Evolutionary conservation across 2,797 vertebrate genomes (phyloP), one percentile per base, ranked within the genome.

Genomic region (Ciconia nigra): DNA sequence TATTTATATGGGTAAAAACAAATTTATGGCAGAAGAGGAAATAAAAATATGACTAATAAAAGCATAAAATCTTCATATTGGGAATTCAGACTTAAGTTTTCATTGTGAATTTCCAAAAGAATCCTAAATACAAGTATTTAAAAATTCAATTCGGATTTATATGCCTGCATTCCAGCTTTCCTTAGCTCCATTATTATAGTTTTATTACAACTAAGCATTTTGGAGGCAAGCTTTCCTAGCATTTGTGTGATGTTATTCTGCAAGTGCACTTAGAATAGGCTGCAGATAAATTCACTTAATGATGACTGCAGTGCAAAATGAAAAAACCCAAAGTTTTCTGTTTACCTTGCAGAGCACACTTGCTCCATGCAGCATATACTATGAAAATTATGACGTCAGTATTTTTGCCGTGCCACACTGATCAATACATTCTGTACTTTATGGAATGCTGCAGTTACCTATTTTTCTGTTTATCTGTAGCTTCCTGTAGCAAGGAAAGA

Each of bases 251-350:
- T 91, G 29, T 72, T 95, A 24, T 84, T 91, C 54, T 96, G 52
- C 82, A 95, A 96, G 35, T 90, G 54, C 41, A 63, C 72, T 90
- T 91, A 79, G 69, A 63, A 83, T 20, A 73, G 76, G 15, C 74
- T 95, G 70, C 77, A 86, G 58, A 82, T 97, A 84, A 96, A 94
- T 97, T 88, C 73, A 91, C 62, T 92, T 96, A 95, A 88, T 82
- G 67, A 82, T 92, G 82, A 92, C 74, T 96, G 69, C 91, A 90
- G 80, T 90, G 78, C 31, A 86, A 93, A 94, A 78, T 77, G 31
- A 59, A 87, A 87, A 67, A 42, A 42, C 44, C 25, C 35, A 70
- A 77, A 31, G 13, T 72, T 95, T 96, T 92, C 84, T 92, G 70
- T 96, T 95, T 95, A 83, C 67, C 41, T 94, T 96, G 87, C 78